Evolutionary conservation across 1,140 invertebrate species (phyloP).

Genomic region (Teleogryllus occipitalis): DNA sequence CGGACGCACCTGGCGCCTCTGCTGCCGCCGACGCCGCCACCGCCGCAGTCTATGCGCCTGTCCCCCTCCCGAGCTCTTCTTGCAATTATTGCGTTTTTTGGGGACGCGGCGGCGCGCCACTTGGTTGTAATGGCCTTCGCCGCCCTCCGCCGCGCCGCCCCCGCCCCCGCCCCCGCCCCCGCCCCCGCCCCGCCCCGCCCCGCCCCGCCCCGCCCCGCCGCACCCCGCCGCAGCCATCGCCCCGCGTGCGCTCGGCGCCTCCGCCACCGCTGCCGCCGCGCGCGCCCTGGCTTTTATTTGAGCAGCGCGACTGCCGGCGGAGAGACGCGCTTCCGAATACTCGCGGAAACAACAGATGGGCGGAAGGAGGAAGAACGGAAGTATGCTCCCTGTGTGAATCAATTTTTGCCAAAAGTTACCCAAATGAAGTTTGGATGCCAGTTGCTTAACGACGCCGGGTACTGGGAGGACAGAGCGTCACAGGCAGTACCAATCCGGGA

Average conservation of each 20-base stretch:
- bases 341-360: not conserved
- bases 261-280: not conserved
- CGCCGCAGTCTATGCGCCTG: not conserved
- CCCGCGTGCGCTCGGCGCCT: no score
- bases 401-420: not conserved
- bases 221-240: not conserved
- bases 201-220: no score
- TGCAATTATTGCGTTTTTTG: slow-evolving; percentile 1
- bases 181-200: no score
- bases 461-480: no score
- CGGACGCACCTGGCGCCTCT: not conserved
- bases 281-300: not conserved
- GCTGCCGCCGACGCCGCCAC: not conserved
- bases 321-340: not conserved
- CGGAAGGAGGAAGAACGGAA: not conserved
- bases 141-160: not conserved
- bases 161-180: no score
- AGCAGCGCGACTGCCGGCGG: not conserved
- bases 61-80: not conserved
- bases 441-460: not conserved
- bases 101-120: not conserved
- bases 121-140: not conserved
- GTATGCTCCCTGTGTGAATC: not conserved
- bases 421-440: not conserved
- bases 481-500: no score